These are phyloP conservation scores for Amphimedon queenslandica DNA, from an alignment of 37 sponge, comb jelly and placozoan species.

Conservation along the genomic window DNA sequence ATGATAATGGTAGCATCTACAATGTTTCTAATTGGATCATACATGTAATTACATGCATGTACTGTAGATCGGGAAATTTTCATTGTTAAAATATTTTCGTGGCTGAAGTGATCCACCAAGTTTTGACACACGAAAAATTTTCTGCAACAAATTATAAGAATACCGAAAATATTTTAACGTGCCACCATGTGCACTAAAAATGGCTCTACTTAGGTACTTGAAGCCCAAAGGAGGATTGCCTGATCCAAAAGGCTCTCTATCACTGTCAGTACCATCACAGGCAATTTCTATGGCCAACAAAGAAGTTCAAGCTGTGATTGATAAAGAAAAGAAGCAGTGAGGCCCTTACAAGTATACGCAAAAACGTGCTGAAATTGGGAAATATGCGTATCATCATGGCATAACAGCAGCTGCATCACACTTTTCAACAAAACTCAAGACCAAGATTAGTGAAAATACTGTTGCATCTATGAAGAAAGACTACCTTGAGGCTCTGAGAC, in stretches of 20 bases:
- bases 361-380: conserved; percentile 10
- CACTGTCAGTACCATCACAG: neutral
- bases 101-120: too few species aligned
- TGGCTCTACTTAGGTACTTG: conserved; percentile 18
- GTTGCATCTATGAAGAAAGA: conserved; percentile 15
- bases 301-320: conserved; percentile 13
- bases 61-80: too few species aligned
- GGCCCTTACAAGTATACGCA: conserved; percentile 1
- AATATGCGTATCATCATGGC: conserved; percentile 18
- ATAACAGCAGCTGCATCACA: conserved; percentile 18
- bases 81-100: too few species aligned
- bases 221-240: conserved; percentile 6
- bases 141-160: too few species aligned
- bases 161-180: too few species aligned
- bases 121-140: too few species aligned
- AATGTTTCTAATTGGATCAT: too few species aligned
- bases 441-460: neutral
- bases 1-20: too few species aligned
- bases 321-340: neutral
- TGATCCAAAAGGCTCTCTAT: too few species aligned
- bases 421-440: conserved; percentile 12
- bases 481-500: neutral
- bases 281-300: conserved; percentile 5
- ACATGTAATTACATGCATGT: too few species aligned
- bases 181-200: too few species aligned